These are phyloP conservation scores for Pipa parva DNA, from an alignment of 2,113 vertebrate genomes.

Conservation along the genomic window DNA sequence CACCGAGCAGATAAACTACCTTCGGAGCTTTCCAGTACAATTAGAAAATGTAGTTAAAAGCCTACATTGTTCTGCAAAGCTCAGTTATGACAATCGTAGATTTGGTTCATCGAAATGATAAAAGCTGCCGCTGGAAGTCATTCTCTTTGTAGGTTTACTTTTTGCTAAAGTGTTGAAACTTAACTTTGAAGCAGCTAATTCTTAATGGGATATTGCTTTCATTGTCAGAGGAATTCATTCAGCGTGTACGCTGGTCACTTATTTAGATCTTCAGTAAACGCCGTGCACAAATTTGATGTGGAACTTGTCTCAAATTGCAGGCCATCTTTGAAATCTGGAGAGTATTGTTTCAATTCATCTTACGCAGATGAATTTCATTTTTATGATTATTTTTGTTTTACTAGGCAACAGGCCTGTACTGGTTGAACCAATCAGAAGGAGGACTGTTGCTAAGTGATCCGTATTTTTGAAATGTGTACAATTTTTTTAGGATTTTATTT, in stretches of 20 bases:
- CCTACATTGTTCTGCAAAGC: conserved; percentile 55
- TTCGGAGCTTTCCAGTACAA: conserved; percentile 57
- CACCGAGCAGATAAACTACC: conserved; percentile 73
- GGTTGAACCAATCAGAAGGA: background rate
- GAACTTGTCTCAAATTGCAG: background rate
- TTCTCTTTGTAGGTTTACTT: conserved; percentile 1
- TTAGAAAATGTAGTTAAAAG: conserved; percentile 58
- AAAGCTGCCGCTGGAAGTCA: conserved; percentile 42
- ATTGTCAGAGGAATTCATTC: background rate
- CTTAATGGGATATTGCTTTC: background rate
- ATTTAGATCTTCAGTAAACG: background rate
- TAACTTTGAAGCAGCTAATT: background rate
- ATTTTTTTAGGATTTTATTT: background rate
- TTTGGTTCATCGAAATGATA: conserved; percentile 46
- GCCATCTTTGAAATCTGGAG: background rate
- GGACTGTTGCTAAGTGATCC: background rate
- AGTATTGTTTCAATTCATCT: background rate
- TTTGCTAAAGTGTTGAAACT: conserved; percentile 1
- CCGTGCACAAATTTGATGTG: background rate
- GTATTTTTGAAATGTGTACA: background rate
- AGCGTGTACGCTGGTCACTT: background rate
- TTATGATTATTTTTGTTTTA: background rate
- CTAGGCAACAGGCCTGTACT: too few species aligned
- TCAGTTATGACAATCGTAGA: conserved; percentile 50
- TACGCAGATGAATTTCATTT: background rate